These are phyloP conservation scores for Troides aeacus DNA, from an alignment of 2,888 invertebrate species.

Conservation along the genomic window DNA sequence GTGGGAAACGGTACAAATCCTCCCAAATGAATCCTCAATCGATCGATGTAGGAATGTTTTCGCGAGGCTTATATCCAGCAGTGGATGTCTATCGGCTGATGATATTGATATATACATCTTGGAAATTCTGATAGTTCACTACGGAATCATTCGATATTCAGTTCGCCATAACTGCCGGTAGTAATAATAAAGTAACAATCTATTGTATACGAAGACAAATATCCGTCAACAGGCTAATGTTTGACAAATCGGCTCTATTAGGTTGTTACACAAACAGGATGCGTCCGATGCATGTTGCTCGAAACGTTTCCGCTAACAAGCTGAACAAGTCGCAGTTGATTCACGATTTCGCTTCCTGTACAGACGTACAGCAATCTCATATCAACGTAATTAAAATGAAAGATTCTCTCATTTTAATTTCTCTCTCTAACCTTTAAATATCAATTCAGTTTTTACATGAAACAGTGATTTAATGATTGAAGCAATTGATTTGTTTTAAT, in stretches of 20 bases:
- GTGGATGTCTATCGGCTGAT: background rate
- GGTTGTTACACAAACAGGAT: constrained; percentile 14
- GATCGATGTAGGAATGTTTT: no score
- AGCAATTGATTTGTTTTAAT: background rate
- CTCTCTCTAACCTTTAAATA: no score
- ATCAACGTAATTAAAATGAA: no score
- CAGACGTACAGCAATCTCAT: background rate
- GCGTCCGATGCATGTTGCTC: constrained; percentile 15
- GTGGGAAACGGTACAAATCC: no score
- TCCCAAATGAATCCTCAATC: no score
- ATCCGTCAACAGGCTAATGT: background rate
- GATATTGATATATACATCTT: background rate
- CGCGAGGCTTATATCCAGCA: no score
- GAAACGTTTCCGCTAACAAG: constrained; percentile 10
- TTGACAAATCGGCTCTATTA: background rate
- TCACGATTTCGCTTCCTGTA: constrained; percentile 11
- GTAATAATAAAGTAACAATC: background rate
- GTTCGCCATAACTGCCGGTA: background rate
- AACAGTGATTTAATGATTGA: background rate
- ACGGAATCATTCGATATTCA: background rate
- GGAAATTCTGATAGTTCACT: background rate
- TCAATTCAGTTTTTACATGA: no score
- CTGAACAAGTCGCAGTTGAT: constrained; percentile 6
- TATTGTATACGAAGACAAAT: background rate
- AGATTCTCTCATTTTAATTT: no score